These are phyloP conservation scores for Sebastes elongatus DNA, from an alignment of 2,797 vertebrate genomes.

Conservation along the genomic window DNA sequence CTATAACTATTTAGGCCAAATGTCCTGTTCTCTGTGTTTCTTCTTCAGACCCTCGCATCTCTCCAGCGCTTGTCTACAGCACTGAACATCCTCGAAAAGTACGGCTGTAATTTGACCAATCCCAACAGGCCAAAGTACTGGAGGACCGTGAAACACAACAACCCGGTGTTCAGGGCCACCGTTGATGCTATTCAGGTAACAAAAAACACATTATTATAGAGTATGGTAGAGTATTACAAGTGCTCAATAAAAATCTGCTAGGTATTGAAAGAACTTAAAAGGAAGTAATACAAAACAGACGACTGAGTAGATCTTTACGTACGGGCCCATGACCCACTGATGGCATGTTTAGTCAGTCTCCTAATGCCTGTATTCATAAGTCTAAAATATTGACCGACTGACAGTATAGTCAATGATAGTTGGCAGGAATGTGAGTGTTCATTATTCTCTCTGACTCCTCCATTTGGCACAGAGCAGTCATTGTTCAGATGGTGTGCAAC, in stretches of 20 bases:
- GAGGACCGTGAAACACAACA: slow-evolving; percentile 93
- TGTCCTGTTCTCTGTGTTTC: neutral
- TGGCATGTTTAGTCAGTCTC: no score
- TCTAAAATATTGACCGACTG: no score
- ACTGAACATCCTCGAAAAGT: slow-evolving; percentile 92
- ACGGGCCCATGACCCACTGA: no score
- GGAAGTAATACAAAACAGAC: neutral
- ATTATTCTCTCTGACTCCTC: no score
- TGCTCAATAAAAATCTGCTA: neutral
- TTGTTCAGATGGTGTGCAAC: no score
- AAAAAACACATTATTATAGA: neutral
- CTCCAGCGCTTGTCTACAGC: slow-evolving; percentile 86
- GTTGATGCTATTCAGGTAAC: slow-evolving; percentile 90
- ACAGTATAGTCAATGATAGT: no score
- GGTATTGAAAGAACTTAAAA: neutral
- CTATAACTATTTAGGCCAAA: no score
- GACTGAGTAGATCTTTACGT: no score
- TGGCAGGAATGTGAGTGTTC: no score
- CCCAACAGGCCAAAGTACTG: slow-evolving; percentile 89
- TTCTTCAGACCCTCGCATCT: slow-evolving; percentile 71
- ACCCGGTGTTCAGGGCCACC: slow-evolving; percentile 91
- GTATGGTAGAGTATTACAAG: neutral
- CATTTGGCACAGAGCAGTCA: no score
- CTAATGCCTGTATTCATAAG: no score
- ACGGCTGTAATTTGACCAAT: slow-evolving; percentile 90